These are phyloP conservation scores for Diadophis punctatus DNA, from an alignment of 2,113 vertebrate genomes.

Conservation along the genomic window DNA sequence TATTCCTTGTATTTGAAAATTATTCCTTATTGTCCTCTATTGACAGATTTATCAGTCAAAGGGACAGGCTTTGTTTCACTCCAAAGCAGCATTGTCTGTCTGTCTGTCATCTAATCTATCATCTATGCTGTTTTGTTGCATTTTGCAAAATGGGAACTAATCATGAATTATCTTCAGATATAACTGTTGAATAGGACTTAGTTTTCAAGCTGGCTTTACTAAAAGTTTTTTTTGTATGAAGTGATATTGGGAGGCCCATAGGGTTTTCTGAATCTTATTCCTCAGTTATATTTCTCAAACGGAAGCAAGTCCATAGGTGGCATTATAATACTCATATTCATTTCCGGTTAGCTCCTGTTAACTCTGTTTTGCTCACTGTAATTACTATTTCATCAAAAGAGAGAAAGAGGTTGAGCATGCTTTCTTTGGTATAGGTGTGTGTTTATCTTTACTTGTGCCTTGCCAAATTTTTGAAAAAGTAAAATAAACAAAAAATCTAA, in stretches of 20 bases:
- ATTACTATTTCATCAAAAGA: not conserved
- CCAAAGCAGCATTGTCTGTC: not conserved
- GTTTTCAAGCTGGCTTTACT: not conserved
- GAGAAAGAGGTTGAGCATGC: not conserved
- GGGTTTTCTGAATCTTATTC: not conserved
- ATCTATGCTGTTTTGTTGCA: not conserved
- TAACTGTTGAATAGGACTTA: not conserved
- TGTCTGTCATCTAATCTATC: too few relatives aligned
- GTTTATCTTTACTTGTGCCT: not conserved
- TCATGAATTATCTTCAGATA: not conserved
- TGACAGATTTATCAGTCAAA: not conserved
- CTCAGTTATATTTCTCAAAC: not conserved
- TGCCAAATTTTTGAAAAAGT: not conserved
- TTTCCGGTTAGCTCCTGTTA: not conserved
- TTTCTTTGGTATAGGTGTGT: not conserved
- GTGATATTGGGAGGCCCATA: not conserved
- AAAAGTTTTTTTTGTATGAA: not conserved
- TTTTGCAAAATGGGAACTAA: not conserved
- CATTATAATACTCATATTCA: not conserved
- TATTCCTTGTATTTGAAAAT: conserved; percentile 6
- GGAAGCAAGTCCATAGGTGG: not conserved
- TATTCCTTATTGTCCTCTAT: conserved; percentile 11
- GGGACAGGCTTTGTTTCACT: not conserved
- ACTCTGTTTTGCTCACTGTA: not conserved
- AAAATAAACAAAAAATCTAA: not conserved